Conservation (phyloP, 2,113 vertebrate species). For the Anseranas semipalmata region DNA sequence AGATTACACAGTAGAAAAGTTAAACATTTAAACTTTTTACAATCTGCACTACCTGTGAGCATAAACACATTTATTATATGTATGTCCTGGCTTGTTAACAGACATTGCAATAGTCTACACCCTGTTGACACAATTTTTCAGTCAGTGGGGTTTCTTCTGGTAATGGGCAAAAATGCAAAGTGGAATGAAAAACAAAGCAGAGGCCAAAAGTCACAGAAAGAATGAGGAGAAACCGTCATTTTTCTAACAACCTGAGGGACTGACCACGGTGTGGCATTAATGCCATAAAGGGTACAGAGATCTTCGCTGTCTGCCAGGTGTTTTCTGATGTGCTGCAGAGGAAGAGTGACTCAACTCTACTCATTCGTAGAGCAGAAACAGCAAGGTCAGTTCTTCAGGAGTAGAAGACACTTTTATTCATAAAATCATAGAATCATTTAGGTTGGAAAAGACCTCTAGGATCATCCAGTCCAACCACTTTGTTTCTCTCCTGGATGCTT, state of each 20-base stretch:
- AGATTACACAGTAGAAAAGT: background rate
- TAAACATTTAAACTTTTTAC: background rate
- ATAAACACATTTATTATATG: background rate
- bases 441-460: too few relatives aligned
- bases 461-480: too few relatives aligned
- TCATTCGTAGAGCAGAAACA: background rate
- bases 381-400: background rate
- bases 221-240: background rate
- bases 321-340: background rate
- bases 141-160: conserved; percentile 36
- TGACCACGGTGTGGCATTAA: background rate
- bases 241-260: background rate
- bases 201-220: background rate
- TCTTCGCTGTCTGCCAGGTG: background rate
- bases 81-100: conserved; percentile 21
- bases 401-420: background rate
- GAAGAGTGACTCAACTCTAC: background rate
- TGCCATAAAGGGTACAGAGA: background rate
- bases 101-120: background rate
- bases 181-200: background rate
- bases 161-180: conserved; percentile 45
- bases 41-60: background rate
- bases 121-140: conserved; percentile 45
- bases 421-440: too few relatives aligned
- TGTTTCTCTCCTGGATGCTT: background rate